Conservation (phyloP, 2,888 invertebrate genomes). For the Xylota sylvarum region DNA sequence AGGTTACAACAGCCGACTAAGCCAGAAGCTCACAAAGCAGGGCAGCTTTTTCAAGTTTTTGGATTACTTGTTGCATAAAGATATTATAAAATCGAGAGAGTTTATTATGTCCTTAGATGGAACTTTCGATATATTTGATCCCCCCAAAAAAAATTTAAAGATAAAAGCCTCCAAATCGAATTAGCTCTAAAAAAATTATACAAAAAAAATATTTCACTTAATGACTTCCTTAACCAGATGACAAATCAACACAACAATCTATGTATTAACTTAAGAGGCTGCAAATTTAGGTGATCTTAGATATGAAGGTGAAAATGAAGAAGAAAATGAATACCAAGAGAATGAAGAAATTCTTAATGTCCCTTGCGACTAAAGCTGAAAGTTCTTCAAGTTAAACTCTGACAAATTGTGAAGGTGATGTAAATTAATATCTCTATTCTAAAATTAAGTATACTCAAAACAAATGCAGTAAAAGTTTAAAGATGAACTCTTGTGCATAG, state of each 20-base stretch:
- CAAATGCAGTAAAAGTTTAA: constrained; percentile 6
- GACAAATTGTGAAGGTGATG: constrained; percentile 56
- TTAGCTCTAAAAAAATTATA: constrained; percentile 18
- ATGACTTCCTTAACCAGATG: constrained; percentile 44
- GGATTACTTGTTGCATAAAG: constrained; percentile 21
- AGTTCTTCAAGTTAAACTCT: constrained; percentile 48
- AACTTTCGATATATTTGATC: constrained; percentile 32
- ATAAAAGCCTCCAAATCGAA: neutral
- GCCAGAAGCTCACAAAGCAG: too few species aligned
- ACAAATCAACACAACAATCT: too few species aligned
- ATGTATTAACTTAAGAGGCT: too few species aligned
- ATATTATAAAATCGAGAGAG: constrained; percentile 23
- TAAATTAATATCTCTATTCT: constrained; percentile 50
- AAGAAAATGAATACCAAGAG: constrained; percentile 11
- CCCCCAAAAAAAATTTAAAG: constrained; percentile 20
- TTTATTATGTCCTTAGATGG: constrained; percentile 23
- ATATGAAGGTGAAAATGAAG: constrained; percentile 2
- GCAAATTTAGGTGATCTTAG: neutral
- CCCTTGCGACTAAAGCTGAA: constrained; percentile 38
- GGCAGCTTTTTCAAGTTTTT: neutral
- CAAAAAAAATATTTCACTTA: constrained; percentile 21
- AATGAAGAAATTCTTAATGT: constrained; percentile 17
- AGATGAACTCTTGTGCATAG: neutral
- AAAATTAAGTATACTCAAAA: constrained; percentile 44
- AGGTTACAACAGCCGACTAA: too few species aligned